Evolutionary conservation across 92 coral and sea anemone genomes (phyloP).

Genomic region (Palythoa grandis): DNA sequence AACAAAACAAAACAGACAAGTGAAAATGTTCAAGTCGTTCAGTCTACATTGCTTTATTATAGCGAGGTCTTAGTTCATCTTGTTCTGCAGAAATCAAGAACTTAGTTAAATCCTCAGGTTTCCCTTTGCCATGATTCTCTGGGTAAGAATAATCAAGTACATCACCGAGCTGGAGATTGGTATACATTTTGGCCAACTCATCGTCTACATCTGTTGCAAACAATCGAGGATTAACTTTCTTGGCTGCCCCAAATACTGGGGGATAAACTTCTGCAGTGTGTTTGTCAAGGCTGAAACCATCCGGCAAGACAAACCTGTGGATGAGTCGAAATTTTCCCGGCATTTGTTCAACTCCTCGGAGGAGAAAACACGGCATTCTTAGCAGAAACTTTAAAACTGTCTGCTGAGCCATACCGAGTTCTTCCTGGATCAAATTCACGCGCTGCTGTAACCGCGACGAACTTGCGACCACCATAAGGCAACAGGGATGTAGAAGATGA

Average conservation of each 20-base stretch:
- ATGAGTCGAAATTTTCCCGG: conserved; percentile 63
- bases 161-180: conserved; percentile 55
- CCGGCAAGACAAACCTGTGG: conserved; percentile 69
- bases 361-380: conserved; percentile 67
- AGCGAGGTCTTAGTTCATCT: conserved; percentile 73
- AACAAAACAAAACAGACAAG: too few relatives aligned
- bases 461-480: conserved; percentile 62
- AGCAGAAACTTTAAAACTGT: conserved; percentile 69
- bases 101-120: conserved; percentile 75
- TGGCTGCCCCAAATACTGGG: conserved; percentile 53
- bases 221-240: conserved; percentile 60
- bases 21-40: not conserved
- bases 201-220: conserved; percentile 62
- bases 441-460: conserved; percentile 57
- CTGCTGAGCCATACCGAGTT: conserved; percentile 81
- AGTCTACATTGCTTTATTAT: conserved; percentile 71
- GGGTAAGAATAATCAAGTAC: conserved; percentile 81
- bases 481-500: conserved; percentile 74
- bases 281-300: conserved; percentile 72
- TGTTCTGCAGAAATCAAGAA: conserved; percentile 75
- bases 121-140: conserved; percentile 77
- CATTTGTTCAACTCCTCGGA: conserved; percentile 49
- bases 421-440: conserved; percentile 65
- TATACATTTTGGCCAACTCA: conserved; percentile 49
- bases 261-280: conserved; percentile 83